Evolutionary conservation across 2,888 invertebrate genomes (phyloP).

Genomic region (Chrysolina oricalcia): DNA sequence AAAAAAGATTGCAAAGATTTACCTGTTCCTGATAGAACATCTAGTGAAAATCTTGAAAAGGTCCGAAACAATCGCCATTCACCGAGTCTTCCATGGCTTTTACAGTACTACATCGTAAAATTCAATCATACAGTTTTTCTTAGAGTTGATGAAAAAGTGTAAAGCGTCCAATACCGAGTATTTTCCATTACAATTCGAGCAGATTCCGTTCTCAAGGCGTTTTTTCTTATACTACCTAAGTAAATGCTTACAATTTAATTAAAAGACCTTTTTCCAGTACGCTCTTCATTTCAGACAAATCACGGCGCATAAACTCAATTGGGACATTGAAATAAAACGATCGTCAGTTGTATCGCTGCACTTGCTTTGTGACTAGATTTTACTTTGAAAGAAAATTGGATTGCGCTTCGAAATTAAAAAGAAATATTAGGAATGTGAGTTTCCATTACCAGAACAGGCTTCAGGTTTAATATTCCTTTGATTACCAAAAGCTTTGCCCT

Average conservation of each 20-base stretch:
- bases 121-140: conserved; percentile 28
- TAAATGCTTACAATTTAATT: conserved; percentile 29
- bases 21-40: too few relatives aligned
- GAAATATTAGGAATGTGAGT: neutral
- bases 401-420: neutral
- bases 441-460: neutral
- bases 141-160: conserved; percentile 17
- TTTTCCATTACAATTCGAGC: conserved; percentile 7
- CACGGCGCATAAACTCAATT: conserved; percentile 16
- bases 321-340: conserved; percentile 12
- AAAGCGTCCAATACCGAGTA: neutral
- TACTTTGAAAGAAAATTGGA: neutral
- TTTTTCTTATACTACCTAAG: neutral
- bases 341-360: conserved; percentile 9
- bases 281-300: conserved; percentile 29
- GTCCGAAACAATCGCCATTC: conserved; percentile 6
- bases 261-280: conserved; percentile 24
- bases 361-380: neutral
- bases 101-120: conserved; percentile 19
- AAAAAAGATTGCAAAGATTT: too few relatives aligned
- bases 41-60: too few relatives aligned
- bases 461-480: too few relatives aligned
- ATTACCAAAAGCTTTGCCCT: too few relatives aligned
- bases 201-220: neutral
- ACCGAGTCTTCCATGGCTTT: neutral